A percentile compares a stretch with the other conserved stretches of the same genome.
Conservation (phyloP, 2,113 vertebrate genomes). For the Butastur rufipennis region DNA sequence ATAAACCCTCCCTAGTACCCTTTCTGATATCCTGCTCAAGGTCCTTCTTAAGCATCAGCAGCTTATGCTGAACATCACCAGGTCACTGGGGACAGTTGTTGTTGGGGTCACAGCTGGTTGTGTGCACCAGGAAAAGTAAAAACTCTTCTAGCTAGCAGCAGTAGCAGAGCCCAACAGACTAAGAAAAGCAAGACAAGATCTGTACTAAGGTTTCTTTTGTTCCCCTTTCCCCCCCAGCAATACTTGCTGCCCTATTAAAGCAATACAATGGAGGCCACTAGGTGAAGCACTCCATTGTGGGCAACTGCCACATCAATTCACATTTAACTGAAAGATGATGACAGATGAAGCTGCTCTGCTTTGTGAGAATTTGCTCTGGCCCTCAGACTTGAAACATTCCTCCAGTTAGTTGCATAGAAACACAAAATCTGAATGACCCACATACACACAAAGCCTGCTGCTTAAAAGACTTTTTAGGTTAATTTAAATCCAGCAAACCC, state of each 20-base stretch:
- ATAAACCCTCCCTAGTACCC: neutral
- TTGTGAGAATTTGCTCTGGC: neutral
- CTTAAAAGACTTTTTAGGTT: neutral
- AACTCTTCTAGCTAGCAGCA: neutral
- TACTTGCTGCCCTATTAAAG: neutral
- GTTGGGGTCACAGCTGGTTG: neutral
- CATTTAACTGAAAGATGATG: neutral
- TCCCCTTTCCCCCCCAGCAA: neutral
- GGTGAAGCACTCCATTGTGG: neutral
- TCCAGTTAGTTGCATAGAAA: neutral
- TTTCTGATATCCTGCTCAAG: neutral
- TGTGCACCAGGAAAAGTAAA: neutral
- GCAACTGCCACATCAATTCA: neutral
- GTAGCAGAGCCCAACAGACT: neutral
- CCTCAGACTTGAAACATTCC: neutral
- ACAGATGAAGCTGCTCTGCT: neutral
- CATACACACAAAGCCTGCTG: neutral
- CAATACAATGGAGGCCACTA: neutral
- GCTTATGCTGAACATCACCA: neutral
- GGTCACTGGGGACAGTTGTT: neutral
- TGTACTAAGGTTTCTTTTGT: neutral
- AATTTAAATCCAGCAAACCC: neutral
- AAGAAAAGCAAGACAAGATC: neutral
- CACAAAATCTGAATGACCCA: neutral
- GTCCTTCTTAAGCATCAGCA: neutral